Percentiles rank a stretch among this genome's conserved stretches.
Evolutionary conservation across 2,113 vertebrate genomes (phyloP).

Genomic region (Poecile atricapillus): DNA sequence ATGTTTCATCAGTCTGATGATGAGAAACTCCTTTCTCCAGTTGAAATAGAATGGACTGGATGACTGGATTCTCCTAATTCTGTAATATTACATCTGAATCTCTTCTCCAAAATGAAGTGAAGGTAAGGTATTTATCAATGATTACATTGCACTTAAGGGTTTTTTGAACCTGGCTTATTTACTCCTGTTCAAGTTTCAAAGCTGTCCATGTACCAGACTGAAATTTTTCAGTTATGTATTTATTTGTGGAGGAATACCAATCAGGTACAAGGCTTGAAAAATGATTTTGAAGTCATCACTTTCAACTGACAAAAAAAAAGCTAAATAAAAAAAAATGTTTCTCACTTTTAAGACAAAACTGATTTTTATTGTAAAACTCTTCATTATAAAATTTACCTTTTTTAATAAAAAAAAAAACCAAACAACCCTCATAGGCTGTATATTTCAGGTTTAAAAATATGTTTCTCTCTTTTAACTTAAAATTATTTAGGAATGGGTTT

Average conservation of each 20-base stretch:
- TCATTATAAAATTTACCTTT: neutral
- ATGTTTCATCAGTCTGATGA: neutral
- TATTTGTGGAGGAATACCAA: neutral
- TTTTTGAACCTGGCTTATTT: neutral
- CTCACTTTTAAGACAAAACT: neutral
- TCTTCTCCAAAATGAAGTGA: neutral
- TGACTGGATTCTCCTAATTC: neutral
- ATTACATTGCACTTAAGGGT: neutral
- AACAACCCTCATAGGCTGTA: neutral
- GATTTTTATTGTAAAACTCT: neutral
- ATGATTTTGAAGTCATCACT: neutral
- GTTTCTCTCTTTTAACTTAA: neutral
- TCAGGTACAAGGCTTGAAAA: neutral
- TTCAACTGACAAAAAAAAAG: neutral
- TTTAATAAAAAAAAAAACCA: neutral
- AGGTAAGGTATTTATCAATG: neutral
- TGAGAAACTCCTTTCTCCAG: neutral
- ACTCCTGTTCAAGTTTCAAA: neutral
- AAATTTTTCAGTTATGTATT: neutral
- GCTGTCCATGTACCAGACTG: neutral
- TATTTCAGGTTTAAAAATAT: neutral
- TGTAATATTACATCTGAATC: neutral
- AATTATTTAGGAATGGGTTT: neutral
- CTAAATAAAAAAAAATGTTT: neutral
- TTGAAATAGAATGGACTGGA: neutral